Conservation (phyloP, 2,888 invertebrate species). For the Diaprepes abbreviatus region DNA sequence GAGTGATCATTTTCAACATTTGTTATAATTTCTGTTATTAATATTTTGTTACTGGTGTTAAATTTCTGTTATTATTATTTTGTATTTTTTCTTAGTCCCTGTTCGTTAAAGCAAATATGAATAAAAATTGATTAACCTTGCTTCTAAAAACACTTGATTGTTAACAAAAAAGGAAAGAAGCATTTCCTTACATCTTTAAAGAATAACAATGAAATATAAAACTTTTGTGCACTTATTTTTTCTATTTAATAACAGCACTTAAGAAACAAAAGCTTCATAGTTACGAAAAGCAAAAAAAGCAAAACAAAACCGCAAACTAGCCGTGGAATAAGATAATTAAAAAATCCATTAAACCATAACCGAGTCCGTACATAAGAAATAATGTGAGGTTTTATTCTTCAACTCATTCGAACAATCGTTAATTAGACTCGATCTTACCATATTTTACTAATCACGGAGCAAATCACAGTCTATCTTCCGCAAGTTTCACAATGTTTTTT, state of each 20-base stretch:
- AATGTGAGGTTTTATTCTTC: background rate
- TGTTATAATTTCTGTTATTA: no score
- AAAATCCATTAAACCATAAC: slow-evolving; percentile 41
- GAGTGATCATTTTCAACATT: no score
- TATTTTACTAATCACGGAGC: background rate
- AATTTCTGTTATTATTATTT: no score
- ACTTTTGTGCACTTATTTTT: slow-evolving; percentile 3
- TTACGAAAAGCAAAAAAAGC: slow-evolving; percentile 20
- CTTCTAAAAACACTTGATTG: no score
- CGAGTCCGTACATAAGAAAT: slow-evolving; percentile 20
- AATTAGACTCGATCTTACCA: no score
- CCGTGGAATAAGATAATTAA: slow-evolving; percentile 37
- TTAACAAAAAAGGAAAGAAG: no score
- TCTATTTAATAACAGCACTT: slow-evolving; percentile 8
- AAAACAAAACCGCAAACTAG: slow-evolving; percentile 28
- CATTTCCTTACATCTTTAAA: background rate
- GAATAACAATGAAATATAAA: background rate
- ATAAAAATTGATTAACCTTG: no score
- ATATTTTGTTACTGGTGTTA: no score
- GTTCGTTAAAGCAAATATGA: no score
- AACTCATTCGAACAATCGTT: background rate
- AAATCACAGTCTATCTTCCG: background rate
- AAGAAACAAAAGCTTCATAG: slow-evolving; percentile 17
- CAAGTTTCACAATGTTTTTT: background rate
- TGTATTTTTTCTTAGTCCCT: no score